Evolutionary conservation across 2,888 invertebrate species (phyloP), one percentile per base, ranked within the genome.

Genomic region (Cryptosula pallasiana): DNA sequence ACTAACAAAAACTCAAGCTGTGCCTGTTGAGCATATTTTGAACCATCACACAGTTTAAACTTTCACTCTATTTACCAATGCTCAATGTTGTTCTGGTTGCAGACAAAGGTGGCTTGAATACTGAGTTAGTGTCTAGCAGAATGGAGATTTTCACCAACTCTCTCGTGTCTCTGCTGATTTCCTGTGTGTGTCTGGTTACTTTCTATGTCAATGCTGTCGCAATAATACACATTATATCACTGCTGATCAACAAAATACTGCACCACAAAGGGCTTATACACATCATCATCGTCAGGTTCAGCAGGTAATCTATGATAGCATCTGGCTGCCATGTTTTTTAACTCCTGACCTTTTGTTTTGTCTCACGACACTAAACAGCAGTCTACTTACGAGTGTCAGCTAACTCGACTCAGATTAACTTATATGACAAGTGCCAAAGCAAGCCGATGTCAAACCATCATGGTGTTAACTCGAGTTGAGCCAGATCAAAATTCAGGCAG

Each of bases 21-120:
- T 45, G 45, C 20, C 20, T 45, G 9, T 45, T 45, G 20, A 45
- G 45, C 20, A 45, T 45, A 45, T 45, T 45, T 45, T 45, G 45
- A 20, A 45, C 20, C 45, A 13, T 20, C 20, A 45, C 20, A 13
- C 20, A 45, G 20, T 13, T 45, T 13, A 45, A 45, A 13, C 20
- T 20, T 13, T 45, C 20, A 45, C 20, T 13, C 20, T 45, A 45
- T 45, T 45, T 45, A 20, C 20, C 20, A 45, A 45, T 13, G 45
- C 20, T 20, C 9, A 9, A 45, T 20, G 20, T 45, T 45, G 9
- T 9, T 45, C 45, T 45, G 20, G 5, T 63, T 63, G 27, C 34
- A 63, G 63, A 63, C 5, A 63, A 5, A 32, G 63, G n/a, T 29
- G 63, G 63, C 13, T 63, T 63, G 32, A 63, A 63, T 63, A 32